Percentiles rank a stretch among this genome's conserved stretches.
Conservation (phyloP, 1,140 invertebrate genomes). For the Plutomurus gul region DNA sequence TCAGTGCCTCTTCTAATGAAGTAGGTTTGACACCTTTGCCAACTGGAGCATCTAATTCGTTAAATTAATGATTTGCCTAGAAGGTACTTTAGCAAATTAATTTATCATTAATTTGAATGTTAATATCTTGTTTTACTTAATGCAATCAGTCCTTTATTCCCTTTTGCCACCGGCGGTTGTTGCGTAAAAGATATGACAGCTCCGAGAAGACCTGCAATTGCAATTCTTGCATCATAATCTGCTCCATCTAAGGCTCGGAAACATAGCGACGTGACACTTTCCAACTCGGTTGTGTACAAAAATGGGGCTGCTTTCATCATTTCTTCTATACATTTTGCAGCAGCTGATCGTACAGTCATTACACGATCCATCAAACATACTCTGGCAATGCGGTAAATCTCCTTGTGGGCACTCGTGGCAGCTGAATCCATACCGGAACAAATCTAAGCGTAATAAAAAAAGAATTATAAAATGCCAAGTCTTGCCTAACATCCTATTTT, state of each 20-base stretch:
- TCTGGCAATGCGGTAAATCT: slow-evolving; percentile 86
- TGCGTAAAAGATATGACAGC: slow-evolving; percentile 83
- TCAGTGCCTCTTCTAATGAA: slow-evolving; percentile 90
- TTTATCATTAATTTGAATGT: not conserved
- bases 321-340: slow-evolving; percentile 76
- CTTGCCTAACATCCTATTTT: too few species aligned
- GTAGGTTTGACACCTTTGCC: slow-evolving; percentile 65
- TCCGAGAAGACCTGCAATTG: slow-evolving; percentile 88
- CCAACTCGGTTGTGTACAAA: slow-evolving; percentile 85
- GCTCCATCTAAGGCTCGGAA: slow-evolving; percentile 91
- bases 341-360: slow-evolving; percentile 86
- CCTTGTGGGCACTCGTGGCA: slow-evolving; percentile 84
- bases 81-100: not conserved
- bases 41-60: slow-evolving; percentile 63
- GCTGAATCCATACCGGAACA: slow-evolving; percentile 86
- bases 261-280: slow-evolving; percentile 84
- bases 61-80: not conserved
- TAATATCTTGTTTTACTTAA: not conserved
- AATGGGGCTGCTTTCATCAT: slow-evolving; percentile 88
- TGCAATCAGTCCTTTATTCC: not conserved
- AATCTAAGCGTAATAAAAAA: slow-evolving; percentile 60
- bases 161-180: slow-evolving; percentile 53
- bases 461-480: not conserved
- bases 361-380: slow-evolving; percentile 85
- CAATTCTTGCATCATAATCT: slow-evolving; percentile 91